These are phyloP conservation scores for Ranitomeya imitator DNA, from an alignment of 2,113 vertebrate species.

Conservation along the genomic window DNA sequence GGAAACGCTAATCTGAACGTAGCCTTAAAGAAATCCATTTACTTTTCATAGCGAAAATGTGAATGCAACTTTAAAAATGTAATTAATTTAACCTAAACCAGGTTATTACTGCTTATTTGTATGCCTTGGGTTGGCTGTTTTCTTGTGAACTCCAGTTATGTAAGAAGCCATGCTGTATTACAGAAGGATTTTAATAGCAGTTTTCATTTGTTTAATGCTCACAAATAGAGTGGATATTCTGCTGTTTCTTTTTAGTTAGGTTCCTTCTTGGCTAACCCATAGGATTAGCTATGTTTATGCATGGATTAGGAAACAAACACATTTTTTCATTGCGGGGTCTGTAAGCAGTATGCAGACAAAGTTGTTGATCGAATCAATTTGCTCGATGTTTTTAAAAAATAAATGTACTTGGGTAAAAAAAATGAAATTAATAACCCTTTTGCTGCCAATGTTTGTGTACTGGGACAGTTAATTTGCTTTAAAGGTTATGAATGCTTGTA, in stretches of 20 bases:
- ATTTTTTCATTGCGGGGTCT: neutral
- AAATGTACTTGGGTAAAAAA: neutral
- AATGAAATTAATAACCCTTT: conserved; percentile 64
- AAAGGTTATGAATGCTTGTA: conserved; percentile 58
- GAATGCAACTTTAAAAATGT: conserved; percentile 43
- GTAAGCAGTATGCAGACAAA: neutral
- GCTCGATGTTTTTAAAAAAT: conserved; percentile 17
- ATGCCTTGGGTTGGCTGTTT: neutral
- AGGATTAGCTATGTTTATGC: conserved; percentile 8
- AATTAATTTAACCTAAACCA: neutral
- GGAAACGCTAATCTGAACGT: too few species aligned
- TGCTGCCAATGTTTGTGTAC: conserved; percentile 67
- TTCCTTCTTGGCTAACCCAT: neutral
- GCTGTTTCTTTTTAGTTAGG: neutral
- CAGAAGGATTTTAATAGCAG: neutral
- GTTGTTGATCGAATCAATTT: neutral
- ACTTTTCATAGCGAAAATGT: neutral
- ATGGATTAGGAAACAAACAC: conserved; percentile 6
- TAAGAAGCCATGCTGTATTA: neutral
- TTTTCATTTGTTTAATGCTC: neutral
- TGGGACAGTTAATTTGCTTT: conserved; percentile 61
- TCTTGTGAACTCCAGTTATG: neutral
- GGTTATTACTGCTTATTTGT: neutral
- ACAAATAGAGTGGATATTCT: neutral
- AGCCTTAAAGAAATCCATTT: neutral